Base-by-base conservation (phyloP, 2,113 vertebrate species). In the Cebidichthys violaceus region DNA sequence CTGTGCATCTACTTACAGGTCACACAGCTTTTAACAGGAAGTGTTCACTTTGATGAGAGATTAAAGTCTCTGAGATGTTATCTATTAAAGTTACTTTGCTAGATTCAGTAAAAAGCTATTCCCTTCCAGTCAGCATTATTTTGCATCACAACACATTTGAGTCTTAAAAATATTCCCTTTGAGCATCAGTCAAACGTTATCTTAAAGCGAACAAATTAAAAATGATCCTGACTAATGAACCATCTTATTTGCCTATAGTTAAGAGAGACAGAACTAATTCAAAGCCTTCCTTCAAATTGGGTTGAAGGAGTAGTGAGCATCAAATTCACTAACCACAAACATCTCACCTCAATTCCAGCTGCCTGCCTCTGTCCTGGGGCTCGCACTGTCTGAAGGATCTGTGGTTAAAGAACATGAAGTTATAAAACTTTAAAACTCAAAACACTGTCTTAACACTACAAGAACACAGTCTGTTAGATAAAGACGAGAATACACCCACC, bases 311-410 rank as follows among this genome's bases (percentile, higher is more conserved):
- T 20, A 50, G 8, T 57, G 17, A 70, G 10, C 22, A 24, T 55
- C n/a, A 27, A 13, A 66, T 65, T 50, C 3, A 74, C 57, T 14
- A 52, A 67, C 20, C 59, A 18, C 20, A 4, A 62, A 68, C 17
- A 9, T 59, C 89, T 91, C 91, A 99, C 98, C 96, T 99, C 98
- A 83, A 99, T 98, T 79, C 98, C 98, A 74, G 96, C 95, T 60
- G 96, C 97, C 93, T 98, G 97, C 74, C 96, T 96, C 92, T 99
- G 98, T 57, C 97, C 97, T 33, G 97, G 96, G 20, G 92, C 92
- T 93, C 96, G 95, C 67, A 99, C 96, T 0, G 98, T 99, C 85
- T 99, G 98, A 22, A 99, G 50, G 84, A 99, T 96, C 98, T 99
- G 92, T n/a, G 84, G 90, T 1, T 61, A 18, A 65, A 61, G 0